Conservation (phyloP, 1,140 invertebrate species). For the Venustaconcha ellipsiformis region DNA sequence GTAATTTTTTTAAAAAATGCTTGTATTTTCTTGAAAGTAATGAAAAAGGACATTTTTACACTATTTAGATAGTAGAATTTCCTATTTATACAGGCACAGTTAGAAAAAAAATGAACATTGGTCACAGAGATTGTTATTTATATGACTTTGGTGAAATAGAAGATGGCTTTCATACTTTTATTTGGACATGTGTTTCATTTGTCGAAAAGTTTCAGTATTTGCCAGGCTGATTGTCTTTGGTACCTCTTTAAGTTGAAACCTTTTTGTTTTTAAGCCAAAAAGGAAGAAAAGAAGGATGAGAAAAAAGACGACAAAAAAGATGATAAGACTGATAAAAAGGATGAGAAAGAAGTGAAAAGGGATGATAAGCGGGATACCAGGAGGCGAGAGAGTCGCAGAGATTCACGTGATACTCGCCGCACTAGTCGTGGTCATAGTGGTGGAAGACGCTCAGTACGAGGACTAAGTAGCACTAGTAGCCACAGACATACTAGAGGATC, state of each 20-base stretch:
- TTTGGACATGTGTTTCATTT: too few species aligned
- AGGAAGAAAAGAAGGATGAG: slow-evolving; percentile 4
- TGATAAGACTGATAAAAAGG: slow-evolving; percentile 42
- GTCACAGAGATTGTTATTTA: too few species aligned
- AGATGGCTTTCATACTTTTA: too few species aligned
- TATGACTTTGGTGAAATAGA: too few species aligned
- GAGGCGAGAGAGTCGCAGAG: slow-evolving; percentile 36
- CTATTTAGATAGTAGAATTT: too few species aligned
- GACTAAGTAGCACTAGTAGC: neutral
- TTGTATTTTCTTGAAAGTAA: too few species aligned
- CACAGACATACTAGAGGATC: slow-evolving; percentile 1
- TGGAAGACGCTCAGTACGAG: slow-evolving; percentile 6
- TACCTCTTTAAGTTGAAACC: neutral
- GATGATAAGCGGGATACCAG: slow-evolving; percentile 40
- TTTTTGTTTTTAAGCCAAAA: slow-evolving; percentile 2
- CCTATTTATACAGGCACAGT: too few species aligned
- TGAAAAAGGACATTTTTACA: too few species aligned
- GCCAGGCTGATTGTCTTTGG: neutral
- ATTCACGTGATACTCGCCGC: too few species aligned
- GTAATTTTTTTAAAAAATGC: too few species aligned
- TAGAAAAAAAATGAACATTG: too few species aligned
- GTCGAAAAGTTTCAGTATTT: too few species aligned
- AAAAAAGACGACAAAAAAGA: slow-evolving; percentile 28
- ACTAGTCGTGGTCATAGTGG: slow-evolving; percentile 23
- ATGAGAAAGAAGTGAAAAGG: slow-evolving; percentile 38